These are phyloP conservation scores for Gila robusta DNA, from an alignment of 2,797 vertebrate species.

Conservation along the genomic window DNA sequence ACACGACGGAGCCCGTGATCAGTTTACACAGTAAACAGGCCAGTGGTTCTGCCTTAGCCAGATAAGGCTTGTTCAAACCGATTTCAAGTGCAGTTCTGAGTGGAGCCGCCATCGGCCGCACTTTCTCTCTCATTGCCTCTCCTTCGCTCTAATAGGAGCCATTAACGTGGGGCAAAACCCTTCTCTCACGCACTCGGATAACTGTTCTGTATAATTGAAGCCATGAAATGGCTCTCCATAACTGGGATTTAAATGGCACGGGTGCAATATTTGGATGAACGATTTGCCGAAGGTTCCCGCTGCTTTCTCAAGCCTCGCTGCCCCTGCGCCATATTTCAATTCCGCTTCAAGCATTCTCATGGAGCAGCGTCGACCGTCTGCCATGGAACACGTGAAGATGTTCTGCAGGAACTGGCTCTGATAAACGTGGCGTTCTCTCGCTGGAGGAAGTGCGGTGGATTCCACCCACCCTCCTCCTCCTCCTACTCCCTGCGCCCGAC, in stretches of 20 bases:
- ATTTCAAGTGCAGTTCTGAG: conserved; percentile 64
- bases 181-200: conserved; percentile 57
- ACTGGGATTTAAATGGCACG: conserved; percentile 57
- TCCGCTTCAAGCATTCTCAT: conserved; percentile 14
- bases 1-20: conserved; percentile 58
- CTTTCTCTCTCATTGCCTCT: conserved; percentile 43
- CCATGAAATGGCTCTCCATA: conserved; percentile 45
- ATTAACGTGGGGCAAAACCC: conserved; percentile 61
- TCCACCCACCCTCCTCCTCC: not conserved
- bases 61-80: conserved; percentile 72
- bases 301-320: conserved; percentile 47
- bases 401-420: conserved; percentile 34
- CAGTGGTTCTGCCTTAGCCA: conserved; percentile 59
- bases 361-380: conserved; percentile 30
- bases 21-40: conserved; percentile 69
- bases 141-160: conserved; percentile 59
- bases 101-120: conserved; percentile 42
- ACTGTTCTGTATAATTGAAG: conserved; percentile 63
- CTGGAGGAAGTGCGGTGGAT: conserved; percentile 18
- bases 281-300: conserved; percentile 51
- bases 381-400: conserved; percentile 23
- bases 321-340: conserved; percentile 43
- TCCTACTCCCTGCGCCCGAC: not conserved
- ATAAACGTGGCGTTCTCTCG: conserved; percentile 32
- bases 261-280: conserved; percentile 53